Percentiles rank a stretch among this genome's conserved stretches.
These are phyloP conservation scores for Sternarchorhynchus goeldii DNA, from an alignment of 2,797 vertebrate genomes.

Conservation along the genomic window DNA sequence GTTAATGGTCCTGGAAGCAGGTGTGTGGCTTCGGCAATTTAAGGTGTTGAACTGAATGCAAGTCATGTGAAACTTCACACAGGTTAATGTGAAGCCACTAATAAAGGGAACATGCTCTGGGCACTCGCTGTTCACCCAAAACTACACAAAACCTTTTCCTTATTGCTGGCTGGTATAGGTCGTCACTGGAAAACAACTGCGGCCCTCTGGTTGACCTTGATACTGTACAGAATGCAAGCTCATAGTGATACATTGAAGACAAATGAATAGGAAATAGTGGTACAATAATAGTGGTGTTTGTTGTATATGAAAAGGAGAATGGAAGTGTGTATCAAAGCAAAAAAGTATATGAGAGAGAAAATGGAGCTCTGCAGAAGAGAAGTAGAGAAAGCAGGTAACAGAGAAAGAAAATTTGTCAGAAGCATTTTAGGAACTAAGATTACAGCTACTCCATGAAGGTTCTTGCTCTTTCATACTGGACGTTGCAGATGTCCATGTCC, in stretches of 20 bases:
- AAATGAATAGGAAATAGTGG: neutral
- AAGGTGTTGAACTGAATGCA: neutral
- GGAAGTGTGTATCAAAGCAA: too few species aligned
- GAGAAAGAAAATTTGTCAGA: too few species aligned
- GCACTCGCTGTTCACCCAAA: conserved; percentile 53
- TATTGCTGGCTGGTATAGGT: conserved; percentile 17
- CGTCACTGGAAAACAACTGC: conserved; percentile 9
- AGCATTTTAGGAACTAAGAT: too few species aligned
- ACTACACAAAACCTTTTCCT: conserved; percentile 21
- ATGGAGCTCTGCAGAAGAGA: too few species aligned
- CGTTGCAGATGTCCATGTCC: too few species aligned
- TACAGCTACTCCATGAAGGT: too few species aligned
- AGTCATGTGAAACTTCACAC: conserved; percentile 51
- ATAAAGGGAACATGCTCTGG: conserved; percentile 72
- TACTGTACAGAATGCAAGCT: neutral
- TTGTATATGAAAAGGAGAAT: too few species aligned
- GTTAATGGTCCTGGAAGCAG: conserved; percentile 39
- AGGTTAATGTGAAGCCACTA: conserved; percentile 76
- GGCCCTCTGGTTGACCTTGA: conserved; percentile 16
- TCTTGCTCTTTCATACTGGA: too few species aligned
- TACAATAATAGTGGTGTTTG: neutral
- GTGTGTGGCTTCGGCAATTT: conserved; percentile 7
- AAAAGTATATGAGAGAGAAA: too few species aligned
- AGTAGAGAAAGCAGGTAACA: too few species aligned
- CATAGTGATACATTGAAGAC: too few species aligned